Percentiles rank a stretch among this genome's conserved stretches.
phyloP scores from a whole-genome alignment of 1,140 invertebrate species.

The Conus ventricosus region DNA sequence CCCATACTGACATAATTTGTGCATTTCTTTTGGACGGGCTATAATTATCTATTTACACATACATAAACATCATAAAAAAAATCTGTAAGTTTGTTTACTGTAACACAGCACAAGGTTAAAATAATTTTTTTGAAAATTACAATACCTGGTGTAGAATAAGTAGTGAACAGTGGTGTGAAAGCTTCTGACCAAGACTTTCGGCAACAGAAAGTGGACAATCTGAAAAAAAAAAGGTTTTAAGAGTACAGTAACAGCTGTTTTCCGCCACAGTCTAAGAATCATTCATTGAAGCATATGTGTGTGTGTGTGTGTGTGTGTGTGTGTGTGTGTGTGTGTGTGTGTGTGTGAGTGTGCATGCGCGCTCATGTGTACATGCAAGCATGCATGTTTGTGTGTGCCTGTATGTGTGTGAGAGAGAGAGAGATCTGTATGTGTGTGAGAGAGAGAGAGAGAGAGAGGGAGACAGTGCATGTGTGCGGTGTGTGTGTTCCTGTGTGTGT shows the following conservation, averaged over 20 bases:
- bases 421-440: not conserved
- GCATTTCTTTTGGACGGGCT: too few species aligned
- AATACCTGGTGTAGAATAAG: constrained; percentile 54
- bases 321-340: too few species aligned
- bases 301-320: too few species aligned
- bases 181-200: constrained; percentile 37
- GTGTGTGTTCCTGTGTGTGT: not conserved
- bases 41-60: too few species aligned
- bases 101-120: too few species aligned
- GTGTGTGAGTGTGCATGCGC: too few species aligned
- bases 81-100: not conserved
- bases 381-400: not conserved
- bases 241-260: too few species aligned
- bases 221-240: constrained; percentile 25
- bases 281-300: too few species aligned
- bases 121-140: not conserved
- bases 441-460: not conserved
- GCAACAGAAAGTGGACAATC: constrained; percentile 39
- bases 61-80: not conserved
- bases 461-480: not conserved
- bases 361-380: not conserved
- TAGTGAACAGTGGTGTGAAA: constrained; percentile 33
- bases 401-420: not conserved
- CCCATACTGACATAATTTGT: too few species aligned
- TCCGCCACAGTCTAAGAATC: too few species aligned